Percentiles rank a stretch among this genome's conserved stretches.
Evolutionary conservation across 2,113 vertebrate genomes (phyloP).

Genomic region (Puntigrus tetrazona): DNA sequence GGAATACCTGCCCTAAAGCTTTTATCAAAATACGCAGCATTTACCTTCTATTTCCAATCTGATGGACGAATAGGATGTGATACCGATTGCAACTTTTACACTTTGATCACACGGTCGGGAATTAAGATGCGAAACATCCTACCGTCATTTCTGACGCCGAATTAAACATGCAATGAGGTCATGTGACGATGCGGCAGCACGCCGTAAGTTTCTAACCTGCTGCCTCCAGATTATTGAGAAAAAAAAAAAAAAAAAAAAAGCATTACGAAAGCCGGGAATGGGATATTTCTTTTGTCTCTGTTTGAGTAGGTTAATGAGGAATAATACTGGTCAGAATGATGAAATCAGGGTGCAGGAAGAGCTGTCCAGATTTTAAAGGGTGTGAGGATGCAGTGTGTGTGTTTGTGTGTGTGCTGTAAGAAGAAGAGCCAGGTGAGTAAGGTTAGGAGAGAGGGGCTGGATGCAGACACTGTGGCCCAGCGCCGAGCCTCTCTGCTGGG

Average conservation of each 20-base stretch:
- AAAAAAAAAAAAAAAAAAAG: background rate
- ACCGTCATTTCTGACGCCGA: background rate
- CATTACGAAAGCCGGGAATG: background rate
- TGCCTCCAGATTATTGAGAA: background rate
- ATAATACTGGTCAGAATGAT: constrained; percentile 14
- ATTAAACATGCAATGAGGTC: constrained; percentile 6
- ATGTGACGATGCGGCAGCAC: background rate
- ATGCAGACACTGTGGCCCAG: constrained; percentile 48
- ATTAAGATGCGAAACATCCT: background rate
- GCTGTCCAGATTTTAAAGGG: constrained; percentile 72
- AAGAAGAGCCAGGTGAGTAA: constrained; percentile 32
- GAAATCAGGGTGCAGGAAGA: constrained; percentile 66
- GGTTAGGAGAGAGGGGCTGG: constrained; percentile 31
- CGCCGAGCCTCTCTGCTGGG: constrained; percentile 51
- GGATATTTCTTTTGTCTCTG: background rate
- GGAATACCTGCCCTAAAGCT: too few relatives aligned
- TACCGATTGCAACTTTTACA: background rate
- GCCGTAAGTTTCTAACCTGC: background rate
- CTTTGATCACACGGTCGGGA: background rate
- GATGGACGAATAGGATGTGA: background rate
- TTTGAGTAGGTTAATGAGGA: background rate
- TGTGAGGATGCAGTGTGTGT: constrained; percentile 60
- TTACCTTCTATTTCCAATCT: background rate
- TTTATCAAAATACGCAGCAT: background rate
- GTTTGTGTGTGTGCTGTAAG: constrained; percentile 47